These are phyloP conservation scores for Patella vulgata DNA, from an alignment of 1,140 invertebrate species.

Conservation along the genomic window DNA sequence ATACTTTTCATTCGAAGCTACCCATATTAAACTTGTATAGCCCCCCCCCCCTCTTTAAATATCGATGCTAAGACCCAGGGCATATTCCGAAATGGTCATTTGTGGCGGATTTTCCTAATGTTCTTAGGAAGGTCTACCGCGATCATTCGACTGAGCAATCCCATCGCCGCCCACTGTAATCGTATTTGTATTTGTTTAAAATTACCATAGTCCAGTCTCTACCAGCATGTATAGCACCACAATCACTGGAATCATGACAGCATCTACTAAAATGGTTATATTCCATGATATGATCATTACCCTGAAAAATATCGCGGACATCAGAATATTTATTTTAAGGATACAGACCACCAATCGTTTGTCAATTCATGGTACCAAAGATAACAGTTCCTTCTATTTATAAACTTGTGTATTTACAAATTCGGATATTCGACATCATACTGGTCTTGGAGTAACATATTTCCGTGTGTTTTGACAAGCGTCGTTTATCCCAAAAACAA, in stretches of 20 bases:
- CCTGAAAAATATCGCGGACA: constrained; percentile 36
- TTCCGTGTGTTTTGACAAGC: no score
- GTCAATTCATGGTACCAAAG: not conserved
- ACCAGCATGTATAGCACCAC: constrained; percentile 45
- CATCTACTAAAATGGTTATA: constrained; percentile 44
- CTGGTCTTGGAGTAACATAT: not conserved
- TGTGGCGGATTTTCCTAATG: no score
- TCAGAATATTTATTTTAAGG: not conserved
- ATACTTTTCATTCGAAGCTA: no score
- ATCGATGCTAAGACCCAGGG: no score
- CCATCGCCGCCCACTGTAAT: no score
- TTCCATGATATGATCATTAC: constrained; percentile 50
- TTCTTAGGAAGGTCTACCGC: no score
- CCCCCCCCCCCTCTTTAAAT: no score
- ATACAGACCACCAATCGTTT: not conserved
- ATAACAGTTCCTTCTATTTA: not conserved
- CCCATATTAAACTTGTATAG: no score
- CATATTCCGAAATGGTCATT: no score
- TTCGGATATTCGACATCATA: not conserved
- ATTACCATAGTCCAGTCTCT: constrained; percentile 48
- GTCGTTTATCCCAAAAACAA: no score
- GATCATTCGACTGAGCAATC: no score
- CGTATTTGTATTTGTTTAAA: no score
- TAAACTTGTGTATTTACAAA: not conserved
- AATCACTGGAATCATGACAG: constrained; percentile 45